Base-by-base conservation (phyloP, 2,888 invertebrate species). In the Tolmerus cingulatus region DNA sequence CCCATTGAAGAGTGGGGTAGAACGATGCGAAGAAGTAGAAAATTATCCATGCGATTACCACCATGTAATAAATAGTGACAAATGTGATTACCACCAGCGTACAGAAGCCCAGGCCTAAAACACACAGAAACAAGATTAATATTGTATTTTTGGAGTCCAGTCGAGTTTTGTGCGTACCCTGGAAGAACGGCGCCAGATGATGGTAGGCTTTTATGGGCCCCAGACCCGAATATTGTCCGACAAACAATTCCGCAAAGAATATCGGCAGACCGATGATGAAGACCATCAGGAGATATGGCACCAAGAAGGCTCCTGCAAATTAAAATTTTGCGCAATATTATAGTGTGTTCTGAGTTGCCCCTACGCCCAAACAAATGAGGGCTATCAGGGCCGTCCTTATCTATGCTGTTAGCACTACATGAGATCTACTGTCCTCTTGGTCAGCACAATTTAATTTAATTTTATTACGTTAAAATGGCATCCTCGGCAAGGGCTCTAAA, bases 211-310 rank as follows among this genome's bases (percentile, higher is more conserved):
- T 92, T 74, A 95, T 92, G 0, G 97, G 96, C 0, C 97, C 97
- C 0, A 96, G 91, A 2, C 96, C 96, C 0, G 96, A 94, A 91
- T 95, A 97, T 91, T 97, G 97, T 1, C 97, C 97, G 27, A 97
- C 93, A 74, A 95, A 95, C 51, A 97, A 92, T 91, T 97, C 97
- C 91, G 97, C 93, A 90, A 95, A 96, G 91, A 97, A 97, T 90
- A 97, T 94, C 1, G 97, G 97, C 88, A 97, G 94, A 1, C 97
- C 97, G 91, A 96, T 95, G 43, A 95, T 93, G n/a, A 96, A 90
- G 90, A 96, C 92, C 95, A 96, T 96, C 79, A 96, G 91, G 87
- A 95, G 92, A 91, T 96, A 96, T 0, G 96, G 95, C 82, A 96
- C 94, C 9, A 96, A 93, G 91, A 96, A 96, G 0, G 96, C 96